Percentiles rank a stretch among this genome's conserved stretches.
These are phyloP conservation scores for Mastomys natalensis DNA, from an alignment of 2,113 vertebrate genomes.

Conservation along the genomic window DNA sequence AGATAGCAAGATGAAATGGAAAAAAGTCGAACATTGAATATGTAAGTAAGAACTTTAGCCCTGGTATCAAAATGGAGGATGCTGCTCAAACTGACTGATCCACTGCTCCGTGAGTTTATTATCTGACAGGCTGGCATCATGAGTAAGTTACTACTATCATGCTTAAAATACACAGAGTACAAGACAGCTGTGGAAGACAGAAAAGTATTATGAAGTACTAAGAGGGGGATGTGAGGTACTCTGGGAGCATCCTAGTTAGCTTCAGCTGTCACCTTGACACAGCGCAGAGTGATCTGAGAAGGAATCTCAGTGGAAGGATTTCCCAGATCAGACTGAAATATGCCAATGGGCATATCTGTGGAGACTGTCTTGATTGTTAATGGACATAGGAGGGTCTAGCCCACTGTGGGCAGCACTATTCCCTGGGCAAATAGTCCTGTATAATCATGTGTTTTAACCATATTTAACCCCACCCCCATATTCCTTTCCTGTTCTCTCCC, in stretches of 20 bases:
- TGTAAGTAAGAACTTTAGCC: background rate
- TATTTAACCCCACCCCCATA: no score
- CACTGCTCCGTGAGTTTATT: background rate
- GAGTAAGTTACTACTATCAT: background rate
- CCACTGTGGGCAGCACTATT: background rate
- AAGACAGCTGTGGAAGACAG: background rate
- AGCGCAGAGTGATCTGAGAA: background rate
- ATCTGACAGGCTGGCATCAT: background rate
- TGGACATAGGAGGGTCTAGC: background rate
- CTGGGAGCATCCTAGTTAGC: background rate
- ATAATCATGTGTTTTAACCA: background rate
- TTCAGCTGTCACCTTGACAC: background rate
- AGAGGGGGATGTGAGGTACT: background rate
- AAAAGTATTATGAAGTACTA: background rate
- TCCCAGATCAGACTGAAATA: background rate
- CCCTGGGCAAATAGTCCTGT: background rate
- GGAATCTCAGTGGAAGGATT: background rate
- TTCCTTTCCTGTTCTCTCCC: no score
- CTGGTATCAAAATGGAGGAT: background rate
- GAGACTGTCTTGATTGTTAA: background rate
- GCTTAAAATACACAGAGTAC: conserved; percentile 5
- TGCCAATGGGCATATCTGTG: background rate
- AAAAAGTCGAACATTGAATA: background rate
- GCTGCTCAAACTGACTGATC: background rate
- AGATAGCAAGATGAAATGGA: background rate